Evolutionary conservation across 2,797 vertebrate species (phyloP).

Genomic region (Threskiornis aethiopicus): DNA sequence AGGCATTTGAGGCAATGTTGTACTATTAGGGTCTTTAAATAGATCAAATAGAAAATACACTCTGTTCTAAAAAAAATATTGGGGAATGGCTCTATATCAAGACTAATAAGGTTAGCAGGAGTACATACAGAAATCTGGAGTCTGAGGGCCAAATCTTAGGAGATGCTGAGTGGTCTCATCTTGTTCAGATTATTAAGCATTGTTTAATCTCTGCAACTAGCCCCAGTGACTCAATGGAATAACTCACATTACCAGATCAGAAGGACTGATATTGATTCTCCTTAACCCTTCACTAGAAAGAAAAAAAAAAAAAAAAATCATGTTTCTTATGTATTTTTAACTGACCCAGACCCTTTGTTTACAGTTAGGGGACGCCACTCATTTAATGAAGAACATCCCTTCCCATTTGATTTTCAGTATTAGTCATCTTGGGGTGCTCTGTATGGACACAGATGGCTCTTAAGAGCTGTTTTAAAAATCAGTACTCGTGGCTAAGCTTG

Average conservation of each 20-base stretch:
- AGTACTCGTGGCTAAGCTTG: background rate
- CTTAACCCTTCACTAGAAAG: background rate
- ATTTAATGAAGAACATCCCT: background rate
- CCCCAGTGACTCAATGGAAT: background rate
- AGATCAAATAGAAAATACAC: background rate
- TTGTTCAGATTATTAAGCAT: background rate
- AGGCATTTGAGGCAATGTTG: background rate
- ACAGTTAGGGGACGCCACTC: background rate
- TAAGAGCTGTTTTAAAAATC: background rate
- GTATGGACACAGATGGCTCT: background rate
- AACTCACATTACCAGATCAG: background rate
- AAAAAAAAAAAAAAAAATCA: background rate
- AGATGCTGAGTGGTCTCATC: background rate
- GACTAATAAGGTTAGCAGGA: background rate
- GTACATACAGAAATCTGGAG: background rate
- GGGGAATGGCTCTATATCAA: background rate
- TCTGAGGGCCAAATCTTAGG: background rate
- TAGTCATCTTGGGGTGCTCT: background rate
- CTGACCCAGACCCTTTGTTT: background rate
- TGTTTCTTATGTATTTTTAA: background rate
- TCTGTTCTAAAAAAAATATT: background rate
- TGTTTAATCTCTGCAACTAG: background rate
- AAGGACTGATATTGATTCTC: background rate
- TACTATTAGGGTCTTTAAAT: background rate
- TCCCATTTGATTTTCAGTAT: background rate